These are phyloP conservation scores for Alectoris magna DNA, from an alignment of 2,797 vertebrate genomes.

Conservation along the genomic window DNA sequence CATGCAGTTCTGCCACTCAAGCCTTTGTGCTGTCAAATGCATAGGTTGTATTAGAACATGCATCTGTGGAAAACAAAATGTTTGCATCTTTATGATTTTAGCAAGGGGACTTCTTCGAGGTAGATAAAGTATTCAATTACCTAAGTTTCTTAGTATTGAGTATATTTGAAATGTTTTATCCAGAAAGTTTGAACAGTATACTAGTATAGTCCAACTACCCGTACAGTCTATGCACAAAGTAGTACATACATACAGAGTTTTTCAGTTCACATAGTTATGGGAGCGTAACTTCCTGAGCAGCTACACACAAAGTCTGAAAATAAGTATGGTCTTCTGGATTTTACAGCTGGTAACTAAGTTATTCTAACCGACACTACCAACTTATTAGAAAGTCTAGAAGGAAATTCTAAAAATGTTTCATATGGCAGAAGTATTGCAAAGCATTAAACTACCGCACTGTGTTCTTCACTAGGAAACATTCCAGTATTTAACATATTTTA, in stretches of 20 bases:
- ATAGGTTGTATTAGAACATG: neutral
- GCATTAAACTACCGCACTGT: neutral
- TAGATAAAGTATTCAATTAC: neutral
- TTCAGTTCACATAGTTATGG: neutral
- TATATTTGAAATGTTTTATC: neutral
- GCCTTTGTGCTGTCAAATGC: neutral
- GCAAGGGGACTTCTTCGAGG: neutral
- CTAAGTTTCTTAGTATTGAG: neutral
- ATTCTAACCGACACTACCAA: neutral
- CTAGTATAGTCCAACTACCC: neutral
- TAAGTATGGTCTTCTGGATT: rapidly evolving
- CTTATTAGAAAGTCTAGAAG: neutral
- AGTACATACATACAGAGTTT: neutral
- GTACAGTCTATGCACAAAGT: neutral
- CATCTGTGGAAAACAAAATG: neutral
- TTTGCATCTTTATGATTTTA: neutral
- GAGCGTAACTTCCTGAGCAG: neutral
- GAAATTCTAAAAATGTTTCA: neutral
- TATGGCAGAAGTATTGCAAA: neutral
- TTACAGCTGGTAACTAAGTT: neutral
- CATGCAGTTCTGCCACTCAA: neutral
- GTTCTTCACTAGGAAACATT: neutral
- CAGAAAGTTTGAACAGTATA: neutral
- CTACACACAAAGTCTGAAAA: neutral
- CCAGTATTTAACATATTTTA: neutral